Conservation (phyloP, 2,797 vertebrate species). For the Ptychadena robeensis region DNA sequence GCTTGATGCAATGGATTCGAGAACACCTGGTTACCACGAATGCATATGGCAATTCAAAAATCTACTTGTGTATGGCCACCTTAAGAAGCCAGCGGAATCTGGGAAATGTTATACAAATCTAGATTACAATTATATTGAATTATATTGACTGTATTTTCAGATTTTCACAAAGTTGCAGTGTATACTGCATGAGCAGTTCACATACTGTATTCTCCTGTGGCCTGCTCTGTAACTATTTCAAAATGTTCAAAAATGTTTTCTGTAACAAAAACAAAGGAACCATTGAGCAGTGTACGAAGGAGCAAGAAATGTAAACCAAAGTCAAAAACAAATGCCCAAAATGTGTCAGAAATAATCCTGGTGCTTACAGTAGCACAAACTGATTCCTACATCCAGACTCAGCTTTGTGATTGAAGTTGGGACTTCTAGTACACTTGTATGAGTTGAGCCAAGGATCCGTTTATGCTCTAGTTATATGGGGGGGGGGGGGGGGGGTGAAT, state of each 20-base stretch:
- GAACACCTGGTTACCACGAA: no score
- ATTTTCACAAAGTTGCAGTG: no score
- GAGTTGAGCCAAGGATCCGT: conserved; percentile 8
- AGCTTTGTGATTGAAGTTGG: not conserved
- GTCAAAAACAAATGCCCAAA: conserved; percentile 30
- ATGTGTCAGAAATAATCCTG: conserved; percentile 31
- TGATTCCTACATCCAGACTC: conserved; percentile 2
- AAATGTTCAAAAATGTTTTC: not conserved
- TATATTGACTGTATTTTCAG: no score
- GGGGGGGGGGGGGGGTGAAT: not conserved
- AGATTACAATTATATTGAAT: no score
- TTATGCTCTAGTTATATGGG: not conserved
- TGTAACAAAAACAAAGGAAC: conserved; percentile 25
- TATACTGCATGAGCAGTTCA: no score
- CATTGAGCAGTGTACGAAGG: conserved; percentile 21
- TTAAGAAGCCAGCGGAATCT: no score
- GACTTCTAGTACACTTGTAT: not conserved
- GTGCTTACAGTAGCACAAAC: conserved; percentile 27
- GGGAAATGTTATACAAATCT: no score
- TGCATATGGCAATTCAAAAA: no score
- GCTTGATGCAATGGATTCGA: no score
- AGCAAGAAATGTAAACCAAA: conserved; percentile 29
- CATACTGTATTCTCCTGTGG: no score
- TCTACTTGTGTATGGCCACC: no score
- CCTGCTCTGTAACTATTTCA: not conserved